Conservation (phyloP, 1,140 invertebrate species). For the Cotesia typhae region DNA sequence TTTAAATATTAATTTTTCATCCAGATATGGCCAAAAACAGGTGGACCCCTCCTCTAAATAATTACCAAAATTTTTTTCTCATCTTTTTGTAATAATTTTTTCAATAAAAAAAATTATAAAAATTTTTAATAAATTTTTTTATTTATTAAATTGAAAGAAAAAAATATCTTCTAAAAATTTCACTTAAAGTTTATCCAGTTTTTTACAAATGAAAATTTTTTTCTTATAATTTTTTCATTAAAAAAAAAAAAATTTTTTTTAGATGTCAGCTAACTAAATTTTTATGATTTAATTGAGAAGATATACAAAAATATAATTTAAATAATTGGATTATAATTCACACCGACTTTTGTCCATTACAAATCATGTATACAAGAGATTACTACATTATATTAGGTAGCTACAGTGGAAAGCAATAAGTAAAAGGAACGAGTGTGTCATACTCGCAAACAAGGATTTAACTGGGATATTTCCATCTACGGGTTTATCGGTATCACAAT, state of each 20-base stretch:
- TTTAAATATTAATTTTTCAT: too few relatives aligned
- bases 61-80: too few relatives aligned
- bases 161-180: too few relatives aligned
- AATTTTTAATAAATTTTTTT: neutral
- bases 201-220: too few relatives aligned
- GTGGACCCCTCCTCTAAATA: too few relatives aligned
- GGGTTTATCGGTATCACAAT: slow-evolving; percentile 13
- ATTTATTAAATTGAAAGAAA: neutral
- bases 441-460: slow-evolving; percentile 26
- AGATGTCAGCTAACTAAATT: too few relatives aligned
- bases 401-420: slow-evolving; percentile 13
- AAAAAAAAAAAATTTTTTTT: neutral
- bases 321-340: neutral
- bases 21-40: too few relatives aligned
- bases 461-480: slow-evolving; percentile 35
- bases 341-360: neutral
- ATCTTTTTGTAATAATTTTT: too few relatives aligned
- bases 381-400: neutral
- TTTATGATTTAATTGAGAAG: too few relatives aligned
- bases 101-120: too few relatives aligned
- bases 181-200: too few relatives aligned
- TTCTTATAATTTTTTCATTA: neutral
- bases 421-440: slow-evolving; percentile 32
- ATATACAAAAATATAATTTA: neutral
- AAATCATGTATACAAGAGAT: neutral